These are phyloP conservation scores for Rhinoptilus africanus DNA, from an alignment of 2,113 vertebrate species.

Conservation along the genomic window DNA sequence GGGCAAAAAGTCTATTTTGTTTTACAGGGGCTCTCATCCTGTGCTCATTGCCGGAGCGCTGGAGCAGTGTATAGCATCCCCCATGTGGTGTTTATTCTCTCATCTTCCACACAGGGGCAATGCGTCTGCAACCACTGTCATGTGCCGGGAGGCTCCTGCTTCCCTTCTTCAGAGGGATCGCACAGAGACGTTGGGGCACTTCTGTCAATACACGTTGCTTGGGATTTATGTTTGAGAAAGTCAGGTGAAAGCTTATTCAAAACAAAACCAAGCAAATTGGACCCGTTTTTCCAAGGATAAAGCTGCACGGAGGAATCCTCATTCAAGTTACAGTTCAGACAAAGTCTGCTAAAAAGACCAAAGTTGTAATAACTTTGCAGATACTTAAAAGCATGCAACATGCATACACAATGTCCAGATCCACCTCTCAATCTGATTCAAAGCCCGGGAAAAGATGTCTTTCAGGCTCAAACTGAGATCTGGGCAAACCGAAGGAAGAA, in stretches of 20 bases:
- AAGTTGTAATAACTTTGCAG: not conserved
- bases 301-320: not conserved
- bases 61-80: not conserved
- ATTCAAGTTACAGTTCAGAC: not conserved
- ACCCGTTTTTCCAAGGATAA: not conserved
- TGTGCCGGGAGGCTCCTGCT: not conserved
- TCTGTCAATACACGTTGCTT: not conserved
- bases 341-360: not conserved
- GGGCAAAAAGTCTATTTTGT: not conserved
- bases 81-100: constrained; percentile 21
- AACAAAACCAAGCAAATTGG: not conserved
- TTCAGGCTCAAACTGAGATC: not conserved
- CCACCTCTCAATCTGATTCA: not conserved
- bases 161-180: not conserved
- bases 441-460: not conserved
- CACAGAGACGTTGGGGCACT: not conserved
- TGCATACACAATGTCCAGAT: not conserved
- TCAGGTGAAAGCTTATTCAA: not conserved
- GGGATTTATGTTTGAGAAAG: not conserved
- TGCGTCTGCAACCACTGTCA: constrained; percentile 49
- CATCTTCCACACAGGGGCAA: constrained; percentile 59
- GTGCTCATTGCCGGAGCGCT: fast-evolving
- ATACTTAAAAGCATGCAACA: not conserved
- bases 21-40: not conserved
- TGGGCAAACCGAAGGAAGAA: not conserved